Conservation (phyloP, 2,888 invertebrate genomes). For the Hirtodrosophila duncani region DNA sequence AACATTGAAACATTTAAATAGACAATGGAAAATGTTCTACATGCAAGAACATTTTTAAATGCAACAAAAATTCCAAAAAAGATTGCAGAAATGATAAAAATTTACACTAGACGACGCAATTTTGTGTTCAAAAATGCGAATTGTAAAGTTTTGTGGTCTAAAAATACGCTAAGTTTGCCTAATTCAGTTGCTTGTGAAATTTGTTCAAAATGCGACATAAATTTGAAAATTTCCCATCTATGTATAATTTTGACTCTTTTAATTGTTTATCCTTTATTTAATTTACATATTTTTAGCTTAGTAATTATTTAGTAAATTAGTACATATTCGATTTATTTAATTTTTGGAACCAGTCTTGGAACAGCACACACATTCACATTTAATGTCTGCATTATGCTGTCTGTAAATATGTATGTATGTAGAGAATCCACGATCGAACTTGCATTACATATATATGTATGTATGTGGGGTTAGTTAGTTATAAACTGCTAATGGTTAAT, state of each 20-base stretch:
- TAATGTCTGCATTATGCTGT: constrained; percentile 25
- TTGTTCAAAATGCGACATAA: constrained; percentile 16
- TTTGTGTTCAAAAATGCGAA: constrained; percentile 4
- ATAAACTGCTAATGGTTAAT: constrained; percentile 54
- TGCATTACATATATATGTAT: not conserved
- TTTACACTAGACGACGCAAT: too few species aligned
- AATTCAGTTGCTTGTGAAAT: too few species aligned
- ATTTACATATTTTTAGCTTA: constrained; percentile 28
- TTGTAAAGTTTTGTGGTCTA: too few species aligned
- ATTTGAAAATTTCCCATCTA: constrained; percentile 6
- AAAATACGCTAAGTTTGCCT: too few species aligned
- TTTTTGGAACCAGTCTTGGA: constrained; percentile 50
- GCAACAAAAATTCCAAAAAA: too few species aligned
- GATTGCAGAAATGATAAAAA: too few species aligned
- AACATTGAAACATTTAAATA: too few species aligned
- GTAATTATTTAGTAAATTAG: constrained; percentile 17
- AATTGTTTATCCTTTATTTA: constrained; percentile 7
- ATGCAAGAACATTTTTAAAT: constrained; percentile 17
- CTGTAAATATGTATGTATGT: constrained; percentile 17
- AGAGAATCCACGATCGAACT: constrained; percentile 13
- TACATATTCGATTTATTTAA: constrained; percentile 16
- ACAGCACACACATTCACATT: constrained; percentile 42
- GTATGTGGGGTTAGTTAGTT: not conserved
- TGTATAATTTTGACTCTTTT: constrained; percentile 10
- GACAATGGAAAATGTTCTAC: too few species aligned